phyloP scores from a whole-genome alignment of 2,888 invertebrate species.

The Junonia oenone region DNA sequence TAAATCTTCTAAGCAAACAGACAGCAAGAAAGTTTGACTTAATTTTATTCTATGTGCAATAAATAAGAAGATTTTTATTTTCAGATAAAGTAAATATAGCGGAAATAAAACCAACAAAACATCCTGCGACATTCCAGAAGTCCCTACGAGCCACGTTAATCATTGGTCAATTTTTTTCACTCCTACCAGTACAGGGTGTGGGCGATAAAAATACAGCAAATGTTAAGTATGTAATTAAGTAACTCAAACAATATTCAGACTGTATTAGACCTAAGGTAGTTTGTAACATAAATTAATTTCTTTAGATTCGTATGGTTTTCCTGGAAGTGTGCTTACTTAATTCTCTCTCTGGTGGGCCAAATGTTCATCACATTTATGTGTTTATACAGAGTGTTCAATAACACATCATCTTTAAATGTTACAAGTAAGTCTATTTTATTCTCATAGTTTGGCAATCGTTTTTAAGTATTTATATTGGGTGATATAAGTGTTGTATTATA shows the following conservation, averaged over 20 bases:
- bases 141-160: constrained; percentile 49
- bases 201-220: constrained; percentile 40
- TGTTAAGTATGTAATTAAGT: constrained; percentile 42
- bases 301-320: no score
- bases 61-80: constrained; percentile 26
- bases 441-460: no score
- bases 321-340: no score
- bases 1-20: no score
- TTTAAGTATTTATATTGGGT: no score
- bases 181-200: constrained; percentile 55
- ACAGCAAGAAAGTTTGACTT: no score
- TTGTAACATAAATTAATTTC: no score
- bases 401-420: constrained; percentile 44
- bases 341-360: constrained; percentile 56
- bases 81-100: constrained; percentile 49
- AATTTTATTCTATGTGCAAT: no score
- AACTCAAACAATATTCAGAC: no score
- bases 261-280: not conserved
- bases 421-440: constrained; percentile 2
- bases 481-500: no score
- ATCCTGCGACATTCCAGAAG: constrained; percentile 47
- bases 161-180: constrained; percentile 56
- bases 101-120: constrained; percentile 34
- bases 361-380: constrained; percentile 54
- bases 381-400: constrained; percentile 39